Evolutionary conservation across 2,797 vertebrate species (phyloP).

Genomic region (Peromyscus melanophrys): DNA sequence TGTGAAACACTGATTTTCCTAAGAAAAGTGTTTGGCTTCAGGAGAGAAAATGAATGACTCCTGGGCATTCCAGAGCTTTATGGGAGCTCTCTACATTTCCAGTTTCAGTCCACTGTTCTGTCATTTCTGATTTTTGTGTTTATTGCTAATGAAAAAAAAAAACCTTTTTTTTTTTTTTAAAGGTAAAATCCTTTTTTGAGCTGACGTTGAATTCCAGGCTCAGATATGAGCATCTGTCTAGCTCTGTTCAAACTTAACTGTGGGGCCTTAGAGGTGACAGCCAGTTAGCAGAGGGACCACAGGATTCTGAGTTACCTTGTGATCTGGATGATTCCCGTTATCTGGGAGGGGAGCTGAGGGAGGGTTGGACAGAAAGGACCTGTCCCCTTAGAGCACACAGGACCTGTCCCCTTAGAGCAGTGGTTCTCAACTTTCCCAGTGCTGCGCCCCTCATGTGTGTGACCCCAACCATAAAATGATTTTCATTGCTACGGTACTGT

Average conservation of each 20-base stretch:
- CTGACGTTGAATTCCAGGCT: slow-evolving; percentile 16
- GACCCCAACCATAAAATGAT: not conserved
- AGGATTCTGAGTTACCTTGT: not conserved
- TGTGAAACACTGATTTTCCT: slow-evolving; percentile 65
- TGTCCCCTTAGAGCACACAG: not conserved
- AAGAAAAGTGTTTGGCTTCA: slow-evolving; percentile 66
- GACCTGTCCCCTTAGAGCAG: not conserved
- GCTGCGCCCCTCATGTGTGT: not conserved
- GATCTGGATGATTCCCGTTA: not conserved
- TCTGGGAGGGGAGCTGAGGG: not conserved
- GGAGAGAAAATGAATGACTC: slow-evolving; percentile 31
- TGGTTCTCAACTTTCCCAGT: not conserved
- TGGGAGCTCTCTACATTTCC: not conserved
- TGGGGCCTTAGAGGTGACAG: not conserved
- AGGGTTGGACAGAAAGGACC: slow-evolving; percentile 7
- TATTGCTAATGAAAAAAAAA: slow-evolving; percentile 22
- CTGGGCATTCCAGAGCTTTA: not conserved
- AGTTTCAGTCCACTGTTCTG: slow-evolving; percentile 44
- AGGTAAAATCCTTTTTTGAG: slow-evolving; percentile 24
- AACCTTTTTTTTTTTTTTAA: too few relatives aligned
- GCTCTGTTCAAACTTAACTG: not conserved
- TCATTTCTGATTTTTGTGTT: slow-evolving; percentile 34
- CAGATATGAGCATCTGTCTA: not conserved
- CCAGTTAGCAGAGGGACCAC: not conserved
- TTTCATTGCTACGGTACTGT: not conserved